These are phyloP conservation scores for Hepsetus odoe DNA, from an alignment of 2,113 vertebrate genomes.

Conservation along the genomic window DNA sequence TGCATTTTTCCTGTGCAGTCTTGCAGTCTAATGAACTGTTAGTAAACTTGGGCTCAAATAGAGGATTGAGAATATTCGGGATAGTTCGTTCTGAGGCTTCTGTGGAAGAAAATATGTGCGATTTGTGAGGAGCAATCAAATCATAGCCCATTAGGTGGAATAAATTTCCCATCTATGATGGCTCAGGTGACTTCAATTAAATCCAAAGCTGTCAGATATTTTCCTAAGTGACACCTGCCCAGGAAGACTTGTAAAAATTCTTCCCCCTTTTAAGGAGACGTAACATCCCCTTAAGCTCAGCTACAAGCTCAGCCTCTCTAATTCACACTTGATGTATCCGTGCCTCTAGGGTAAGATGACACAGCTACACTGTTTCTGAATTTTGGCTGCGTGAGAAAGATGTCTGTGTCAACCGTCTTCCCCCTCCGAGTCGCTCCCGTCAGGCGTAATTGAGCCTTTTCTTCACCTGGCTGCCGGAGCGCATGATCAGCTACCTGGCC, in stretches of 20 bases:
- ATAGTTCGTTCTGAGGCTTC: no score
- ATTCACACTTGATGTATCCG: constrained; percentile 67
- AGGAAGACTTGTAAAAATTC: constrained; percentile 39
- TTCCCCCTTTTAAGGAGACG: constrained; percentile 46
- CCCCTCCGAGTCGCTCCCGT: constrained; percentile 59
- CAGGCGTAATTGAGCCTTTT: constrained; percentile 90
- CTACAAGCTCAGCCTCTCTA: constrained; percentile 53
- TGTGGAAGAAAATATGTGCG: neutral
- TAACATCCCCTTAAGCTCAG: constrained; percentile 49
- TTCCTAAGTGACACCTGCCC: constrained; percentile 41
- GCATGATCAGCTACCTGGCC: constrained; percentile 79
- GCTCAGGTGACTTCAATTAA: constrained; percentile 45
- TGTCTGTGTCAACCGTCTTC: constrained; percentile 71
- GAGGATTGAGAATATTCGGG: no score
- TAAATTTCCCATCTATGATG: constrained; percentile 5
- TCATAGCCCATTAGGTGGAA: constrained; percentile 25
- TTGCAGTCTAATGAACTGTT: neutral
- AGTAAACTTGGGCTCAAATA: no score
- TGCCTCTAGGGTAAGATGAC: constrained; percentile 66
- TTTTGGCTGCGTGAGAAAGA: constrained; percentile 66
- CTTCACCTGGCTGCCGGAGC: constrained; percentile 70
- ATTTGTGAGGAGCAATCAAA: neutral
- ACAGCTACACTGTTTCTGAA: constrained; percentile 70
- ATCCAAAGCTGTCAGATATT: constrained; percentile 33
- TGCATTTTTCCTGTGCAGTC: neutral